Conservation (phyloP, 2,113 vertebrate genomes). For the Notothenia coriiceps region DNA sequence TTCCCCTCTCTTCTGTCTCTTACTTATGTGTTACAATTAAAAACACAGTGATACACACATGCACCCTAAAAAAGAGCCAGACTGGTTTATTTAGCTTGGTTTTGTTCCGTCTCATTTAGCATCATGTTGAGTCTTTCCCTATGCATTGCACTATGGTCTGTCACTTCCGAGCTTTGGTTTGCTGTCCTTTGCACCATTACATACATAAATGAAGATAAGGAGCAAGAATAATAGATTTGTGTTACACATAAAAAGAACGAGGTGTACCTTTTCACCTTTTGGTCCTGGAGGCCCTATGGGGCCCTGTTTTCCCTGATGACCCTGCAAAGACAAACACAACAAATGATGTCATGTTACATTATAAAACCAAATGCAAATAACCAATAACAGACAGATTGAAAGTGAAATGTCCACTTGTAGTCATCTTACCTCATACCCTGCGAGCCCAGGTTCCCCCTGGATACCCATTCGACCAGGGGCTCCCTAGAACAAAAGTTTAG, state of each 20-base stretch:
- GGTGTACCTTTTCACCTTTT: conserved; percentile 95
- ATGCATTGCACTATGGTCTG: no score
- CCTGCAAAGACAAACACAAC: conserved; percentile 81
- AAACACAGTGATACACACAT: no score
- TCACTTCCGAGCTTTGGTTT: no score
- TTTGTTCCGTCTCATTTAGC: no score
- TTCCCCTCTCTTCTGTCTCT: no score
- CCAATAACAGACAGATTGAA: not conserved
- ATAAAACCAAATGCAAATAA: not conserved
- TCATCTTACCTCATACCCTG: conserved; percentile 91
- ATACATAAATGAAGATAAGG: no score
- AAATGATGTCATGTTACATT: conserved; percentile 8
- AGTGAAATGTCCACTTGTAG: not conserved
- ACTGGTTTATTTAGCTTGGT: no score
- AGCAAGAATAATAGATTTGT: conserved; percentile 3
- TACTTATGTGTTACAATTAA: no score
- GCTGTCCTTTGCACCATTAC: no score
- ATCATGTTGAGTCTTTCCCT: no score
- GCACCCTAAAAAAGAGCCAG: no score
- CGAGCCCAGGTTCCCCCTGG: conserved; percentile 93
- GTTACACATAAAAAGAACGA: conserved; percentile 35
- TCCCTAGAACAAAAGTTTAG: conserved; percentile 81
- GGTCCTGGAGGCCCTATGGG: conserved; percentile 91
- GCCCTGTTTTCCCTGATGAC: conserved; percentile 90
- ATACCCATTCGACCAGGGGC: conserved; percentile 94